A percentile compares a stretch with the other conserved stretches of the same genome.
phyloP scores from a whole-genome alignment of 2,888 invertebrate species.

The Catocala fraxini region DNA sequence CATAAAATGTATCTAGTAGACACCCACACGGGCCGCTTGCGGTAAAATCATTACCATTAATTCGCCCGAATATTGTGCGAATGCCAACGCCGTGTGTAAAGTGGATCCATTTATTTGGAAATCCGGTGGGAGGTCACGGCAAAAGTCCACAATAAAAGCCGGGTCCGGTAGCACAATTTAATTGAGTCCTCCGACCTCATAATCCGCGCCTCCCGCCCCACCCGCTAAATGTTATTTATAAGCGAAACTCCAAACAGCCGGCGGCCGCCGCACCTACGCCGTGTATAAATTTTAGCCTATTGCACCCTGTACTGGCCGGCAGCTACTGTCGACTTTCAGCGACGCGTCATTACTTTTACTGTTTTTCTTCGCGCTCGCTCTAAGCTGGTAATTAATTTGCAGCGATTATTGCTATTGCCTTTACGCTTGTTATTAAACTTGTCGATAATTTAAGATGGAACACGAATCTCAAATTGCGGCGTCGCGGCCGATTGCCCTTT shows the following conservation, averaged over 20 bases:
- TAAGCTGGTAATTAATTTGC: slow-evolving; percentile 80
- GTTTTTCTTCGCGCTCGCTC: slow-evolving; percentile 76
- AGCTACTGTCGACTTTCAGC: slow-evolving; percentile 58
- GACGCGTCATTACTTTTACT: slow-evolving; percentile 71
- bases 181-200: slow-evolving; percentile 87
- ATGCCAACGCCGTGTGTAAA: slow-evolving; percentile 70
- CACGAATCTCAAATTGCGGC: slow-evolving; percentile 81
- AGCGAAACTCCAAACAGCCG: slow-evolving; percentile 74
- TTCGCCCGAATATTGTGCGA: slow-evolving; percentile 64
- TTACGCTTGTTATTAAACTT: slow-evolving; percentile 84
- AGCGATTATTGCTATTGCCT: slow-evolving; percentile 80
- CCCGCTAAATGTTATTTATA: slow-evolving; percentile 86
- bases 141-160: slow-evolving; percentile 84
- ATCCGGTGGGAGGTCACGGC: slow-evolving; percentile 82
- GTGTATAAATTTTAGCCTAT: slow-evolving; percentile 75
- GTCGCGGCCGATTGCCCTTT: slow-evolving; percentile 78
- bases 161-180: slow-evolving; percentile 85
- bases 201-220: slow-evolving; percentile 78
- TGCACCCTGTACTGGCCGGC: slow-evolving; percentile 61
- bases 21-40: slow-evolving; percentile 41
- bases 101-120: slow-evolving; percentile 82
- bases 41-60: slow-evolving; percentile 70
- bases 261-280: slow-evolving; percentile 64
- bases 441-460: slow-evolving; percentile 85
- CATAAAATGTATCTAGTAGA: slow-evolving; percentile 21